Conservation (phyloP, 2,888 invertebrate species). For the Pachymerium ferrugineum region DNA sequence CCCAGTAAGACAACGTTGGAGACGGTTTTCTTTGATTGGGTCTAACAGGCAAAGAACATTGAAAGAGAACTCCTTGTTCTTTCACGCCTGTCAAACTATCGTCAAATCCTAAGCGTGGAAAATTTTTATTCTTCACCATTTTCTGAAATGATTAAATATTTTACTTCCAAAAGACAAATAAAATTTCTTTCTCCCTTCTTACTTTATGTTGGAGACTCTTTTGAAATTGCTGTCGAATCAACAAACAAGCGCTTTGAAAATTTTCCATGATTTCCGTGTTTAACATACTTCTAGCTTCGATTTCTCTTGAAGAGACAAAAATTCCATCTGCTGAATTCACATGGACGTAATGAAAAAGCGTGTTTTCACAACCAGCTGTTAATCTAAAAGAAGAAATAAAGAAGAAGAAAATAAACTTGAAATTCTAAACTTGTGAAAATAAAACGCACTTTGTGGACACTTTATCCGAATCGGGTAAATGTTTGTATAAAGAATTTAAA, state of each 20-base stretch:
- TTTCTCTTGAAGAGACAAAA: slow-evolving; percentile 57
- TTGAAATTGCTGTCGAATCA: slow-evolving; percentile 66
- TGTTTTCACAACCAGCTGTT: slow-evolving; percentile 65
- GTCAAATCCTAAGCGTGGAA: slow-evolving; percentile 37
- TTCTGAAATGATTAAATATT: slow-evolving; percentile 31
- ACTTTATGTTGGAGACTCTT: slow-evolving; percentile 60
- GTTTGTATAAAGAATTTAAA: slow-evolving; percentile 33
- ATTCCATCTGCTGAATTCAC: slow-evolving; percentile 67
- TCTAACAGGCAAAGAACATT: slow-evolving; percentile 40
- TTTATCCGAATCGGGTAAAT: slow-evolving; percentile 31
- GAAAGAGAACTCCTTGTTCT: slow-evolving; percentile 71
- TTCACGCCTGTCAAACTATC: slow-evolving; percentile 53
- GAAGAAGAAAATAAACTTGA: no score
- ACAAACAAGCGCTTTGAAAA: slow-evolving; percentile 64
- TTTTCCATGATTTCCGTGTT: slow-evolving; percentile 59
- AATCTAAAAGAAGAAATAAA: slow-evolving; percentile 51
- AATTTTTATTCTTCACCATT: slow-evolving; percentile 33
- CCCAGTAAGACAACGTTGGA: slow-evolving; percentile 63
- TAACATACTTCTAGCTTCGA: slow-evolving; percentile 46
- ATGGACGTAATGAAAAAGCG: slow-evolving; percentile 68
- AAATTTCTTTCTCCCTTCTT: slow-evolving; percentile 38
- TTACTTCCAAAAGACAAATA: not conserved
- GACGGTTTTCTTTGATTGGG: slow-evolving; percentile 30
- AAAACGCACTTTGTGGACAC: not conserved
- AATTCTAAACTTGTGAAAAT: no score